A percentile compares a stretch with the other conserved stretches of the same genome.
These are phyloP conservation scores for Nannoperca obscura DNA, from an alignment of 2,797 vertebrate genomes.

Conservation along the genomic window DNA sequence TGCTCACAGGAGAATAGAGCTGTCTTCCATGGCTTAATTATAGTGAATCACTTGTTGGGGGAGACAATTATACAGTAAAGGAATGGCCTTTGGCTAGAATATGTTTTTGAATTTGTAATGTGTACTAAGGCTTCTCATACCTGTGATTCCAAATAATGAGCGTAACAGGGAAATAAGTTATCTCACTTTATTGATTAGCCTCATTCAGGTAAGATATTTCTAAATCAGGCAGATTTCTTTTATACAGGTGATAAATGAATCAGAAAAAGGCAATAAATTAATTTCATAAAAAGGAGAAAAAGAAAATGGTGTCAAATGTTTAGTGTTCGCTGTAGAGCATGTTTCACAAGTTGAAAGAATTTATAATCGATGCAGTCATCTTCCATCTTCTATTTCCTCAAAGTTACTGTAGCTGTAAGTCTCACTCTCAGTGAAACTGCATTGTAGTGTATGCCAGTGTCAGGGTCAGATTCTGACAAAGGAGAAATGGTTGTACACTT, in stretches of 20 bases:
- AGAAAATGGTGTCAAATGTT: constrained; percentile 10
- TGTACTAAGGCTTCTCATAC: constrained; percentile 65
- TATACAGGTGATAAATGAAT: constrained; percentile 56
- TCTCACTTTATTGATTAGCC: constrained; percentile 73
- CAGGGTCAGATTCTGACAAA: constrained; percentile 40
- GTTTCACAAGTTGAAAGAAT: constrained; percentile 44
- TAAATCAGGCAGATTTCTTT: constrained; percentile 24
- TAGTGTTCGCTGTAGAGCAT: constrained; percentile 1
- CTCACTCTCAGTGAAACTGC: neutral
- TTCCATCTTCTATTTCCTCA: constrained; percentile 54
- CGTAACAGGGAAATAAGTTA: constrained; percentile 66
- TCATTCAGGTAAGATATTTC: constrained; percentile 44
- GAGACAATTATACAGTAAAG: constrained; percentile 83
- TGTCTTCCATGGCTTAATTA: constrained; percentile 82
- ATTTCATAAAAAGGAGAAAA: neutral
- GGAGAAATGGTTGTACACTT: constrained; percentile 15
- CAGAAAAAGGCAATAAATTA: constrained; percentile 26
- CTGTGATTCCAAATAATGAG: constrained; percentile 81
- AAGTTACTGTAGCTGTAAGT: constrained; percentile 36
- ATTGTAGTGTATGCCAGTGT: constrained; percentile 37
- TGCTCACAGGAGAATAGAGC: constrained; percentile 76
- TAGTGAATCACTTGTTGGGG: constrained; percentile 75
- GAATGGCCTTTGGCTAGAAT: constrained; percentile 82
- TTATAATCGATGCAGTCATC: constrained; percentile 65
- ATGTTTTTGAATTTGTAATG: constrained; percentile 80